A percentile compares a stretch with the other conserved stretches of the same genome.
Conservation (phyloP, 2,888 invertebrate species). For the Callosobruchus maculatus region DNA sequence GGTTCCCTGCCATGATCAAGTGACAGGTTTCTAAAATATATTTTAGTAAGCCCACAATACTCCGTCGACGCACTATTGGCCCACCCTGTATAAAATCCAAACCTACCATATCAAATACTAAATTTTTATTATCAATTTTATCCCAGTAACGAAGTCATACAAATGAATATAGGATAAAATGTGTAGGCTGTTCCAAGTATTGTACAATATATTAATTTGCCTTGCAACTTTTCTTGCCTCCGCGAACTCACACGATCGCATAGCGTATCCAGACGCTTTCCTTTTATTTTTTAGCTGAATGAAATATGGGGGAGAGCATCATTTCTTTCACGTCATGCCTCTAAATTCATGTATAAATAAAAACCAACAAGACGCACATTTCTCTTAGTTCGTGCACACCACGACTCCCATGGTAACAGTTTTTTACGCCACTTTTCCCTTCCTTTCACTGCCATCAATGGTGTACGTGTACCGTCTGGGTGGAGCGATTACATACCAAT, state of each 20-base stretch:
- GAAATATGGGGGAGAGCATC: not conserved
- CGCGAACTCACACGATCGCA: not conserved
- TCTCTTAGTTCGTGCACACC: not conserved
- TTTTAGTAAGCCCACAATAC: too few relatives aligned
- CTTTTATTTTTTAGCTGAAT: not conserved
- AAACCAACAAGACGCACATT: not conserved
- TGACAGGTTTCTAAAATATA: too few relatives aligned
- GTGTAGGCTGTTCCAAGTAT: too few relatives aligned
- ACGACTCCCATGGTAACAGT: not conserved
- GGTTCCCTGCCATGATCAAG: too few relatives aligned
- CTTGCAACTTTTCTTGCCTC: not conserved
- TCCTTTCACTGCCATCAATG: not conserved
- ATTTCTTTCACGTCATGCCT: not conserved
- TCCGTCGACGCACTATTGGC: too few relatives aligned
- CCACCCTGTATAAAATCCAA: too few relatives aligned
- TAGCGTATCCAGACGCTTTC: not conserved
- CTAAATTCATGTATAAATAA: not conserved
- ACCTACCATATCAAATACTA: too few relatives aligned
- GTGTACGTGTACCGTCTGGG: too few relatives aligned
- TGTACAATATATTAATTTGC: not conserved
- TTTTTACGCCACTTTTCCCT: not conserved
- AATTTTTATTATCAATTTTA: too few relatives aligned
- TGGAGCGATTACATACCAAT: too few relatives aligned
- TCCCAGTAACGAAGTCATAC: too few relatives aligned
- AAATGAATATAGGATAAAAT: too few relatives aligned